These are phyloP conservation scores for Tyrannus savana DNA, from an alignment of 2,113 vertebrate species.

Conservation along the genomic window DNA sequence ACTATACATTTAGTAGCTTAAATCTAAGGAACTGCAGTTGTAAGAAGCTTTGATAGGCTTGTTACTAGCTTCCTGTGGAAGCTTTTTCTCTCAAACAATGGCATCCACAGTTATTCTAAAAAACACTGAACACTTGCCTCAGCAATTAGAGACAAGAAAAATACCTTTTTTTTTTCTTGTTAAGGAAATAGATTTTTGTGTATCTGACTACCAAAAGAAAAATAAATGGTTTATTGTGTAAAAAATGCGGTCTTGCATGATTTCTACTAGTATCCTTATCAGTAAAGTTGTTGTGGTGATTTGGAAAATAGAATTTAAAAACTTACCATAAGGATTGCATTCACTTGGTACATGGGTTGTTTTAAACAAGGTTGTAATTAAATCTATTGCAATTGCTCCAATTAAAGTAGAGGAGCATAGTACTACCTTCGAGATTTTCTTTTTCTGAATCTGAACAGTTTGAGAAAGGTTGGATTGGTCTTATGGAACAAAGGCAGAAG, in stretches of 20 bases:
- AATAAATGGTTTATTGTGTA: not conserved
- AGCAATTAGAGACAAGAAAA: not conserved
- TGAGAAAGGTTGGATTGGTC: not conserved
- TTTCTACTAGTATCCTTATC: not conserved
- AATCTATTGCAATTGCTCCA: not conserved
- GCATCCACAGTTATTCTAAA: not conserved
- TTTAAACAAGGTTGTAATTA: not conserved
- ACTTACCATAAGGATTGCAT: not conserved
- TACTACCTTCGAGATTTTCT: not conserved
- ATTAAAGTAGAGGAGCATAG: not conserved
- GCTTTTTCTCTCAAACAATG: not conserved
- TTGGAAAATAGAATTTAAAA: not conserved
- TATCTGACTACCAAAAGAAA: not conserved
- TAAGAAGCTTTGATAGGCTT: not conserved
- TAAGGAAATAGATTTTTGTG: not conserved
- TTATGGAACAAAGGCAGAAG: not conserved
- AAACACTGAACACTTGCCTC: not conserved
- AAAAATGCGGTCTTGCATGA: not conserved
- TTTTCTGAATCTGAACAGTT: not conserved
- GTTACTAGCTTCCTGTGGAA: not conserved
- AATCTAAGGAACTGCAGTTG: not conserved
- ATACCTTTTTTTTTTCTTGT: not conserved
- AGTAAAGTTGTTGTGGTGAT: not conserved
- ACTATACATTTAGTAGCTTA: not conserved
- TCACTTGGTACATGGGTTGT: not conserved